These are phyloP conservation scores for Mesoligia furuncula DNA, from an alignment of 2,888 invertebrate genomes.

Conservation along the genomic window DNA sequence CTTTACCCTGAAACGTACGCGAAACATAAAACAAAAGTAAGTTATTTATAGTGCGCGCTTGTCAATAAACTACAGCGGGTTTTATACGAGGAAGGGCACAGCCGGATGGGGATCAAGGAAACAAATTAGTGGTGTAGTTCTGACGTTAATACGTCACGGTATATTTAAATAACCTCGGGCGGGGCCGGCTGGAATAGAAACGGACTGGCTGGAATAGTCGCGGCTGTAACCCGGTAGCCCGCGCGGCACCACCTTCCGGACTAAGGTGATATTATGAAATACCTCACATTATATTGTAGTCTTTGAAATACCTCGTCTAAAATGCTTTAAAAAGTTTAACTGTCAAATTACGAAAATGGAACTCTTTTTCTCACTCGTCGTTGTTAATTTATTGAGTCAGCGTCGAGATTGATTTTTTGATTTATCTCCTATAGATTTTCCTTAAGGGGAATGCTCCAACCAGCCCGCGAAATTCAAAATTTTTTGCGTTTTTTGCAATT, in stretches of 20 bases:
- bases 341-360: slow-evolving; percentile 16
- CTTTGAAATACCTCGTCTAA: neutral
- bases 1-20: slow-evolving; percentile 39
- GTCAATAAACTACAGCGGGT: slow-evolving; percentile 77
- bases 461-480: too few relatives aligned
- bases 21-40: slow-evolving; percentile 66
- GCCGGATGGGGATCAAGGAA: slow-evolving; percentile 82
- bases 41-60: slow-evolving; percentile 76
- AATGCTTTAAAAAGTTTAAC: neutral
- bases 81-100: slow-evolving; percentile 79
- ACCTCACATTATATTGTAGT: too few relatives aligned
- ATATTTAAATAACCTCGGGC: slow-evolving; percentile 83
- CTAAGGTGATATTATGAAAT: slow-evolving; percentile 23
- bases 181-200: slow-evolving; percentile 74
- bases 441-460: too few relatives aligned
- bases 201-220: slow-evolving; percentile 64
- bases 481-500: too few relatives aligned
- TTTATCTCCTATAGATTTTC: neutral
- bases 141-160: slow-evolving; percentile 77
- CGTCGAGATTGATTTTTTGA: neutral
- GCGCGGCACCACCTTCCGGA: slow-evolving; percentile 78
- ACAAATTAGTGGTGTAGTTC: slow-evolving; percentile 70
- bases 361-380: neutral
- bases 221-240: slow-evolving; percentile 81
- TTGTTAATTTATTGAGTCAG: neutral